Base-by-base conservation (phyloP, 92 coral and sea anemone species). In the Isaurus tuberculatus region DNA sequence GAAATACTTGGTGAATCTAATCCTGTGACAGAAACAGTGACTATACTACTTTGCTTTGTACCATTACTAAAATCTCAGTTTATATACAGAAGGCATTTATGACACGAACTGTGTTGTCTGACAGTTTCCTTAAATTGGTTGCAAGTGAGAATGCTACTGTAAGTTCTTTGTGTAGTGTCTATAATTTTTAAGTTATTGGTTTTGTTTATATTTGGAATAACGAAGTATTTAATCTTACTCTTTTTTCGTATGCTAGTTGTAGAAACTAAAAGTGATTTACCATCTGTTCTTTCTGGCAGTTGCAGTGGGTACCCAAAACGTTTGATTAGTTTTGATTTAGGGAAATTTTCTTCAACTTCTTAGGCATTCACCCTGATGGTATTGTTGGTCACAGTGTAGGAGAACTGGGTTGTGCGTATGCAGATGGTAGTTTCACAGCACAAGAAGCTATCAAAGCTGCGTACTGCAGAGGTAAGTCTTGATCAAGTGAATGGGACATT, bases 301-400 rank as follows among this genome's bases (percentile, higher is more conserved):
- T n/a, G n/a, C n/a, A n/a, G n/a, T n/a, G n/a, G n/a, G n/a, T n/a
- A n/a, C n/a, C n/a, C n/a, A n/a, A n/a, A n/a, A n/a, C n/a, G n/a
- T n/a, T n/a, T n/a, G n/a, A n/a, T n/a, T 53, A 19, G 0, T 9
- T 2, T 28, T 20, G 25, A 25, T 40, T 83, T 19, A 55, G 10
- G 1, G 10, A 5, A 11, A 33, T 40, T 60, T 33, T 25, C 51
- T 22, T 25, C 23, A 13, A 27, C 23, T 77, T 15, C 3, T 16
- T 73, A 92, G 97, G 94, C 81, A 28, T 92, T 58, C 87, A 86
- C 23, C 97, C 97, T 53, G 92, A 92, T 79, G 97, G 97, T 48
- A 90, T 92, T 29, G 81, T 92, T 84, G 97, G 97, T 0, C 97
- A 92, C 81, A 92, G 97, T 85, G 97, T 92, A 1, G 97, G 97